Evolutionary conservation across 2,797 vertebrate species (phyloP).

Genomic region (Furcifer pardalis): DNA sequence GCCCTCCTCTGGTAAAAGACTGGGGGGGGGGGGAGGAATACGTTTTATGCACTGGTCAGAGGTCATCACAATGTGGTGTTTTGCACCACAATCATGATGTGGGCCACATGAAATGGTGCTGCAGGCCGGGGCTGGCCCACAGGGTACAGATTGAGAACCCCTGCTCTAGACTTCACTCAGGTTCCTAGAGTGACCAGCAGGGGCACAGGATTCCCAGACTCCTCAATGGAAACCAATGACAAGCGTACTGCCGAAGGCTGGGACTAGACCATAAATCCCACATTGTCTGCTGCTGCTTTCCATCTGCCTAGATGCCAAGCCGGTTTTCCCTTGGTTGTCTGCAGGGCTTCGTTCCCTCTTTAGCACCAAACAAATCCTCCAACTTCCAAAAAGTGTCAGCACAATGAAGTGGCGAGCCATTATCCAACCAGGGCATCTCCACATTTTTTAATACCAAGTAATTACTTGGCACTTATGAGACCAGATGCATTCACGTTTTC

Average conservation of each 20-base stretch:
- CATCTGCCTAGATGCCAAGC: slow-evolving; percentile 8
- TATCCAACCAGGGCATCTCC: slow-evolving; percentile 56
- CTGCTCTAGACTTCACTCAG: background rate
- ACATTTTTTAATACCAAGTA: slow-evolving; percentile 67
- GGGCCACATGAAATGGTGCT: too few relatives aligned
- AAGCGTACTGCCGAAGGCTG: fast-evolving
- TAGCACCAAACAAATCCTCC: slow-evolving; percentile 29
- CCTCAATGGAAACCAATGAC: background rate
- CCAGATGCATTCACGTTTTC: slow-evolving; percentile 64
- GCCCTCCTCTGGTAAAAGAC: too few relatives aligned
- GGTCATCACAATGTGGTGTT: too few relatives aligned
- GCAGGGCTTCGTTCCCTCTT: background rate
- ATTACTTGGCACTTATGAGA: slow-evolving; percentile 69
- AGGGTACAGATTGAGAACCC: too few relatives aligned
- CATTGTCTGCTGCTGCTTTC: background rate
- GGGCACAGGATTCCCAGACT: too few relatives aligned
- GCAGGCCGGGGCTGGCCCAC: too few relatives aligned
- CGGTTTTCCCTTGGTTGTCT: slow-evolving; percentile 12
- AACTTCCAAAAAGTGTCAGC: slow-evolving; percentile 50
- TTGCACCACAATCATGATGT: too few relatives aligned
- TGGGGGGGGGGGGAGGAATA: too few relatives aligned
- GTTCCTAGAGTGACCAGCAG: background rate
- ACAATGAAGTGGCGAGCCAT: slow-evolving; percentile 67
- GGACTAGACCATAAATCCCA: too few relatives aligned
- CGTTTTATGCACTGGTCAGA: too few relatives aligned